A percentile compares a stretch with the other conserved stretches of the same genome.
Evolutionary conservation across 2,113 vertebrate genomes (phyloP).

Genomic region (Rhinoptilus africanus): DNA sequence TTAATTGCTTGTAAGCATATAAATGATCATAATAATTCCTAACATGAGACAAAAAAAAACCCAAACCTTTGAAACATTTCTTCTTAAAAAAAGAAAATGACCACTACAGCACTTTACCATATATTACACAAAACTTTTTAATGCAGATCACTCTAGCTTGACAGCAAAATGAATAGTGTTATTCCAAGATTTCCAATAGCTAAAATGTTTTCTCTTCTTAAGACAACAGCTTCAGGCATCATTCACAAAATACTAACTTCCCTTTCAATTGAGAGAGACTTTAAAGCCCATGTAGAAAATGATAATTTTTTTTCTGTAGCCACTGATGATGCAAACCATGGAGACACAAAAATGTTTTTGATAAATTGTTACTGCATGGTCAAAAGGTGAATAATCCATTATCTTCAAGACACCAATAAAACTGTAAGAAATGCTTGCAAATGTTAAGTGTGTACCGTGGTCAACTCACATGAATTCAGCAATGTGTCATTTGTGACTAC

Average conservation of each 20-base stretch:
- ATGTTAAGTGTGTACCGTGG: background rate
- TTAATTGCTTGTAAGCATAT: background rate
- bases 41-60: background rate
- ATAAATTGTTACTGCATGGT: background rate
- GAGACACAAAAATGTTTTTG: background rate
- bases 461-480: background rate
- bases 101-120: background rate
- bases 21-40: background rate
- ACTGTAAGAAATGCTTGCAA: background rate
- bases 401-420: background rate
- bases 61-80: background rate
- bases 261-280: background rate
- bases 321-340: background rate
- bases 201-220: background rate
- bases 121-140: background rate
- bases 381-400: background rate
- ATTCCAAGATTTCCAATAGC: background rate
- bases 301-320: background rate
- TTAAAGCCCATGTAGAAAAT: background rate
- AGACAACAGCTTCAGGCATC: background rate
- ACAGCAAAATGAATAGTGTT: background rate
- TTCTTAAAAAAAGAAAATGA: background rate
- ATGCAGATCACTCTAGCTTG: background rate
- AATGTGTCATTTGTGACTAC: background rate
- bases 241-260: background rate